Base-by-base conservation (phyloP, 1,140 invertebrate species). In the Anadara kagoshimensis region DNA sequence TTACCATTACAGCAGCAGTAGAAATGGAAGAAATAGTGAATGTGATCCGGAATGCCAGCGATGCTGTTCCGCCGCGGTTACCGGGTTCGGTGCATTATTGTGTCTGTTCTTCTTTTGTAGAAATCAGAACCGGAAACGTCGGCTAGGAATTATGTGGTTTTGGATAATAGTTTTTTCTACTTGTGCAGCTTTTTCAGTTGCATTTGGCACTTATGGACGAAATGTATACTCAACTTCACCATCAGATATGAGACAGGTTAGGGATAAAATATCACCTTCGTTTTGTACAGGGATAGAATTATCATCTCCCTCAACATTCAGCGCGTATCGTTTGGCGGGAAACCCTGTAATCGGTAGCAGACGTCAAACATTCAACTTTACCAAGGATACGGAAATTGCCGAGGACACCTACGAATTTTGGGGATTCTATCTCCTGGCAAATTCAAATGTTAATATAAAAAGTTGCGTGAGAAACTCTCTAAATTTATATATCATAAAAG, bases 351-450 rank as follows among this genome's bases (percentile, higher is more conserved):
- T 67, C 26, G 10, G 29, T 11, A 5, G 22, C 5, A 41, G 10
- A n/a, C 10, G 26, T n/a, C 16, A 41, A 2, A 56, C 18, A 16
- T 29, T 18, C 20, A 4, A n/a, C 20, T 54, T 43, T 22, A 67
- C 26, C 5, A 29, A 67, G 36, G 36, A 26, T 0, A 53, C 64
- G 20, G n/a, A 20, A 2, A 22, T 56, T 43, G 22, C 14, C 18
- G 51, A 18, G 29, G 29, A 66, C 29, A 67, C n/a, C 18, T 67
- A 67, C n/a, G 64, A 67, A 41, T 67, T 54, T 51, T 67, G 51
- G 64, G 51, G 29, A 11, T 67, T 67, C n/a, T 67, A 67, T 43
- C 64, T 67, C 8, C 49, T 67, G 4, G 36, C 49, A 29, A 26
- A 51, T 8, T 67, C 64, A 12, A 56, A 18, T 4, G 36, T 67